These are phyloP conservation scores for Aphidius gifuensis DNA, from an alignment of 1,140 invertebrate genomes.

Conservation along the genomic window DNA sequence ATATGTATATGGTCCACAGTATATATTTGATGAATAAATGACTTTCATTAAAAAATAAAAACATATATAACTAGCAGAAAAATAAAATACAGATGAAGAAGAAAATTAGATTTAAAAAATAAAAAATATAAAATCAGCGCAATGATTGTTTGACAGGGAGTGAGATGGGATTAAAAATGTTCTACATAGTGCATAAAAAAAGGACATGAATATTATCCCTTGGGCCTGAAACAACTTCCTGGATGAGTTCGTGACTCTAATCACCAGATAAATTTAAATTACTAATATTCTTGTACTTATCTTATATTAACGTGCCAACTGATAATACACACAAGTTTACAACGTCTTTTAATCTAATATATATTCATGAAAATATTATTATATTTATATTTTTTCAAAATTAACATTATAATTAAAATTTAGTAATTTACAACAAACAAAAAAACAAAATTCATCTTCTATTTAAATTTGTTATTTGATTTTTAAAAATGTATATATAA, in stretches of 20 bases:
- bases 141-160: constrained; percentile 10
- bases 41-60: constrained; percentile 10
- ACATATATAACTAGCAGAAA: neutral
- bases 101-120: neutral
- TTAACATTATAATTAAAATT: too few relatives aligned
- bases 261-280: constrained; percentile 16
- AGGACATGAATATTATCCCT: constrained; percentile 1
- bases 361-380: neutral
- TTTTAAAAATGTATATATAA: too few relatives aligned
- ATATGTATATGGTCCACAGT: neutral
- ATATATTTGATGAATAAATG: constrained; percentile 15
- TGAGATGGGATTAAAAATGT: neutral
- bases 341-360: neutral
- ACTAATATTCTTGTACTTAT: neutral
- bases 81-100: neutral
- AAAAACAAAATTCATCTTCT: too few relatives aligned
- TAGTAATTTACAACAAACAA: too few relatives aligned
- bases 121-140: constrained; percentile 11
- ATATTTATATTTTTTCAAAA: too few relatives aligned
- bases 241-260: constrained; percentile 17
- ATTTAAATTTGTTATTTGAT: too few relatives aligned
- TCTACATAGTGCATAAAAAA: neutral
- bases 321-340: too few relatives aligned
- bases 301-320: too few relatives aligned
- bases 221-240: constrained; percentile 4